A percentile compares a stretch with the other conserved stretches of the same genome.
phyloP scores from a whole-genome alignment of 2,888 invertebrate genomes.

The Thyatira batis region DNA sequence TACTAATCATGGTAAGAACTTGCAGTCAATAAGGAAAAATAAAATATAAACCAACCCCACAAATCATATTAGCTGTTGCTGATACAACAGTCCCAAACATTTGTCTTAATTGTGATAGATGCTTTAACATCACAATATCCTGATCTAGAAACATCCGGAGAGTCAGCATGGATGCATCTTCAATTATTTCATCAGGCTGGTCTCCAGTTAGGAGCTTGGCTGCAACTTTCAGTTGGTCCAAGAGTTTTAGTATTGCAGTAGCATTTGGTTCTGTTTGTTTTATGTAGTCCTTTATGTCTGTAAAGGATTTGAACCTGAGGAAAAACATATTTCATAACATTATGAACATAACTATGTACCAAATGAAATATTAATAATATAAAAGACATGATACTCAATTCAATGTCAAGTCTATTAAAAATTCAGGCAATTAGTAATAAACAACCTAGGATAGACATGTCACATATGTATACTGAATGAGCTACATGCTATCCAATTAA shows the following conservation, averaged over 20 bases:
- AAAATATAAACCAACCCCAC: conserved; percentile 64
- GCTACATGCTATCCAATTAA: too few relatives aligned
- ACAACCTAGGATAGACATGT: too few relatives aligned
- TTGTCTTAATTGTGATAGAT: conserved; percentile 80
- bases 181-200: conserved; percentile 80
- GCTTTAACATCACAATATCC: conserved; percentile 81
- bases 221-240: conserved; percentile 54
- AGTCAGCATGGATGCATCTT: conserved; percentile 84
- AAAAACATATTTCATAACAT: neutral
- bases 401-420: too few relatives aligned
- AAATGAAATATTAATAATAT: too few relatives aligned
- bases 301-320: conserved; percentile 73
- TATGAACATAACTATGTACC: too few relatives aligned
- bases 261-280: conserved; percentile 56
- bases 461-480: too few relatives aligned
- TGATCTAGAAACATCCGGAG: conserved; percentile 84
- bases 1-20: too few relatives aligned
- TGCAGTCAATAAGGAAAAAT: too few relatives aligned
- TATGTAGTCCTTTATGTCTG: conserved; percentile 72
- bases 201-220: conserved; percentile 78
- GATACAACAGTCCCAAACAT: conserved; percentile 83
- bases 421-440: too few relatives aligned
- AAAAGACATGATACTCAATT: too few relatives aligned
- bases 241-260: conserved; percentile 55
- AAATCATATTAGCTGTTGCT: conserved; percentile 80